Percentiles rank a stretch among this genome's conserved stretches.
phyloP scores from a whole-genome alignment of 2,888 invertebrate genomes.

The Ectemnius lituratus region DNA sequence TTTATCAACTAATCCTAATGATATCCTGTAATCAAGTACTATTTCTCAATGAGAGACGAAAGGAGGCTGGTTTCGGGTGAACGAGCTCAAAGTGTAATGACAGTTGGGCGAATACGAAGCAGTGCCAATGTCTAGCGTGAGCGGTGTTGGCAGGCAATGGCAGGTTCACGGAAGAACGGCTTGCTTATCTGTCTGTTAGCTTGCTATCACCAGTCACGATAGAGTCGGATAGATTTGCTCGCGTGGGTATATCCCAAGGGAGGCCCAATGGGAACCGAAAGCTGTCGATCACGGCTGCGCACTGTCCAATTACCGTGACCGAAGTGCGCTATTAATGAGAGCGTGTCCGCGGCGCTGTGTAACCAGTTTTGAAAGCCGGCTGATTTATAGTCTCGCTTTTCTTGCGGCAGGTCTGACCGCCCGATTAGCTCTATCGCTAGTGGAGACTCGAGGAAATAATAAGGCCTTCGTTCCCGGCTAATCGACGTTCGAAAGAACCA shows the following conservation, averaged over 20 bases:
- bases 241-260: slow-evolving; percentile 22
- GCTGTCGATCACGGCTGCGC: slow-evolving; percentile 38
- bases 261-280: slow-evolving; percentile 30
- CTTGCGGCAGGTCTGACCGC: slow-evolving; percentile 14
- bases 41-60: too few species aligned
- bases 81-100: too few species aligned
- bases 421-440: slow-evolving; percentile 37
- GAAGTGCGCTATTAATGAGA: slow-evolving; percentile 54
- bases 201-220: slow-evolving; percentile 25
- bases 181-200: slow-evolving; percentile 11
- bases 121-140: background rate
- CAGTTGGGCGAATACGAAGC: background rate
- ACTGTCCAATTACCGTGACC: slow-evolving; percentile 54
- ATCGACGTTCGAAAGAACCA: too few species aligned
- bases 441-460: slow-evolving; percentile 34
- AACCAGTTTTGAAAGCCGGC: slow-evolving; percentile 57
- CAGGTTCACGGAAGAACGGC: slow-evolving; percentile 13
- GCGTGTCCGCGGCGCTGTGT: slow-evolving; percentile 40
- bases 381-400: slow-evolving; percentile 52
- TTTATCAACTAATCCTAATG: too few species aligned
- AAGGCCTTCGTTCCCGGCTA: slow-evolving; percentile 9
- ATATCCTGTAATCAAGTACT: too few species aligned
- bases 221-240: slow-evolving; percentile 8
- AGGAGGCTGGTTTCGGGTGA: too few species aligned
- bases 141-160: background rate